Conservation (phyloP, 1,140 invertebrate genomes). For the Dryas iulia region DNA sequence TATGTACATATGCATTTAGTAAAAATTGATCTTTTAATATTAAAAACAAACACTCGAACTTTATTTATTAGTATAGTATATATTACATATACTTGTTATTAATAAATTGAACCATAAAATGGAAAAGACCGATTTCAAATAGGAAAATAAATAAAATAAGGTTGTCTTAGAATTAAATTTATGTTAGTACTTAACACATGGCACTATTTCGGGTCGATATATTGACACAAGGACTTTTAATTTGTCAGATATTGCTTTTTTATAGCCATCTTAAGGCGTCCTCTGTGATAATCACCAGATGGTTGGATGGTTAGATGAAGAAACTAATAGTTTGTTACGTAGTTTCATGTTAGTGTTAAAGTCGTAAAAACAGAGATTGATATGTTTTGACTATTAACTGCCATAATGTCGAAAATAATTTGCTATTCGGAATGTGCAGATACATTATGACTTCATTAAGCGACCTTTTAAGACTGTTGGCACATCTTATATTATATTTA, state of each 20-base stretch:
- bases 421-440: not conserved
- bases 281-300: constrained; percentile 25
- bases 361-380: constrained; percentile 21
- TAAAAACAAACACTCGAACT: no score
- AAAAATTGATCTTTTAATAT: no score
- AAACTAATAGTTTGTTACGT: constrained; percentile 18
- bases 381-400: constrained; percentile 5
- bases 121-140: not conserved
- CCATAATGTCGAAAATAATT: not conserved
- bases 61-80: no score
- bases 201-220: not conserved
- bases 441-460: not conserved
- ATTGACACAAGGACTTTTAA: constrained; percentile 16
- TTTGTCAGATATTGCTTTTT: constrained; percentile 18
- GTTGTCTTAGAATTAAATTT: not conserved
- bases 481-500: not conserved
- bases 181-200: not conserved
- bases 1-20: no score
- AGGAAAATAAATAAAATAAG: not conserved
- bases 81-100: no score
- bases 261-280: constrained; percentile 25
- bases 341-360: constrained; percentile 24
- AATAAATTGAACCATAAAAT: not conserved
- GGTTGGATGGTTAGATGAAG: constrained; percentile 7
- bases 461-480: constrained; percentile 3